Conservation (phyloP, 2,888 invertebrate genomes). For the Trileptium ribeirensis region DNA sequence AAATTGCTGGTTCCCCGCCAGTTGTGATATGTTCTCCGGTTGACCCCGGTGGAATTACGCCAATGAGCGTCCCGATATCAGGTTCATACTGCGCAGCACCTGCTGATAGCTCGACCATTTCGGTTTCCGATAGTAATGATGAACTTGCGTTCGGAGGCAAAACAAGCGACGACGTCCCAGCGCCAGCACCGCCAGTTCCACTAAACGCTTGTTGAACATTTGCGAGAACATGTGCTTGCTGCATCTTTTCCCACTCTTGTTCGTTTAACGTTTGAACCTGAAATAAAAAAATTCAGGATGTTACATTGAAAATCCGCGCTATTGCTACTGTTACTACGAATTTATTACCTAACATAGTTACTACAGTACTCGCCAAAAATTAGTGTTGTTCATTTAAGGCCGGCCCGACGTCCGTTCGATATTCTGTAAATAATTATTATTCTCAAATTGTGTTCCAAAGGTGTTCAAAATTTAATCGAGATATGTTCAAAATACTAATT, state of each 20-base stretch:
- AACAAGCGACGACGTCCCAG: background rate
- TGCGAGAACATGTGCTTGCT: constrained; percentile 71
- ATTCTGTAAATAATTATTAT: too few relatives aligned
- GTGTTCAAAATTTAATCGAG: too few relatives aligned
- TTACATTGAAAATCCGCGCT: too few relatives aligned
- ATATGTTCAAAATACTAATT: too few relatives aligned
- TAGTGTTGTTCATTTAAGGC: too few relatives aligned
- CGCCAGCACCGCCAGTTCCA: constrained; percentile 60
- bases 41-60: background rate
- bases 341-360: too few relatives aligned
- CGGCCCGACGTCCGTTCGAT: too few relatives aligned
- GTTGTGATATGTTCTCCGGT: background rate
- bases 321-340: too few relatives aligned
- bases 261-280: constrained; percentile 53
- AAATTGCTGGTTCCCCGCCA: background rate
- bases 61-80: background rate
- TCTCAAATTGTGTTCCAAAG: too few relatives aligned
- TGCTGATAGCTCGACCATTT: background rate
- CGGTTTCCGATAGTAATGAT: too few relatives aligned
- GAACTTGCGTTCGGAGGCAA: background rate
- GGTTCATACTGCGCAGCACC: background rate
- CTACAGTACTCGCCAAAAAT: too few relatives aligned
- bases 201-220: constrained; percentile 89
- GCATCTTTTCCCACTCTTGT: constrained; percentile 91
- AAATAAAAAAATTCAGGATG: background rate